Evolutionary conservation across 1,140 invertebrate genomes (phyloP).

Genomic region (Whitmania pigra): DNA sequence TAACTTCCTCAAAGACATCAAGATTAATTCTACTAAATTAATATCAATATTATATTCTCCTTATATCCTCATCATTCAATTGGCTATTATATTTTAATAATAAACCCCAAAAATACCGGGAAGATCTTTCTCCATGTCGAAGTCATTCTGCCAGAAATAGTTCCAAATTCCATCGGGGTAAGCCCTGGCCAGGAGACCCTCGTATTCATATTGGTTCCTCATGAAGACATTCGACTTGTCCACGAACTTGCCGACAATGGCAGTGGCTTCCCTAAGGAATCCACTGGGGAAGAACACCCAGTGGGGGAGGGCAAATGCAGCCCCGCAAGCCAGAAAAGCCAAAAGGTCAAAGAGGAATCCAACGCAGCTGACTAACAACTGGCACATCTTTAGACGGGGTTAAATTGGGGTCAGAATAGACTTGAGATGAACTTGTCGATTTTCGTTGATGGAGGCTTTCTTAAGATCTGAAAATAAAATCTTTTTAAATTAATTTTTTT

Average conservation of each 20-base stretch:
- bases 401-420: not conserved
- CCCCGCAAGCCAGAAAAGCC: slow-evolving; percentile 7
- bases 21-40: no score
- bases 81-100: no score
- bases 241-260: not conserved
- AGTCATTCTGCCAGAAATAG: slow-evolving; percentile 12
- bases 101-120: not conserved
- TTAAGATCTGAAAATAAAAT: not conserved
- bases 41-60: no score
- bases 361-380: slow-evolving; percentile 2
- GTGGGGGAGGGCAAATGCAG: slow-evolving; percentile 10
- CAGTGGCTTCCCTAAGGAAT: not conserved
- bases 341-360: slow-evolving; percentile 9
- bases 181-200: not conserved
- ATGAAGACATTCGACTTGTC: not conserved
- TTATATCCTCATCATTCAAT: no score
- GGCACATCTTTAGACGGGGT: not conserved
- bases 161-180: not conserved
- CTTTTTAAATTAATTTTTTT: no score
- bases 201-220: not conserved
- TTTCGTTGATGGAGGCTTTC: not conserved
- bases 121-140: slow-evolving; percentile 15
- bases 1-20: no score
- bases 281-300: slow-evolving; percentile 12
- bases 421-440: not conserved